These are phyloP conservation scores for Aspidiotus rigidus DNA, from an alignment of 2,888 invertebrate genomes.

Conservation along the genomic window DNA sequence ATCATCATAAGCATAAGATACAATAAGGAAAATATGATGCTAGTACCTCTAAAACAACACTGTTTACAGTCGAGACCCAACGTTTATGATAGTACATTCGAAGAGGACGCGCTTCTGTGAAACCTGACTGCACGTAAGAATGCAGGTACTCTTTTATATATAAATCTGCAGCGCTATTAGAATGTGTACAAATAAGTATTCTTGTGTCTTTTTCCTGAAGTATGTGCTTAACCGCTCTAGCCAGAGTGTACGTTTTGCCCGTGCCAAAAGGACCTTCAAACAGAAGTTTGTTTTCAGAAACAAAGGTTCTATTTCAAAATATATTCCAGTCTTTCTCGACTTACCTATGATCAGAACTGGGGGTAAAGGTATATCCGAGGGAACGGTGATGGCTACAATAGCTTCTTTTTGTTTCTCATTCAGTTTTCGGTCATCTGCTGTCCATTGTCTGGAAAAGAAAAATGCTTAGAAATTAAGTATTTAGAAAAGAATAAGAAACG, in stretches of 20 bases:
- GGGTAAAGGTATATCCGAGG: slow-evolving; percentile 53
- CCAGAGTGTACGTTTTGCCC: slow-evolving; percentile 75
- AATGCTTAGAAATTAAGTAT: background rate
- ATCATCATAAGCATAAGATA: background rate
- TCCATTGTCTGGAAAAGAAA: slow-evolving; percentile 49
- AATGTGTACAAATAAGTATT: slow-evolving; percentile 75
- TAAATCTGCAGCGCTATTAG: slow-evolving; percentile 76
- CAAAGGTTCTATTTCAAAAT: background rate
- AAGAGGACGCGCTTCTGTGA: slow-evolving; percentile 58
- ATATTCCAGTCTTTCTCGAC: background rate
- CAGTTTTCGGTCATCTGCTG: slow-evolving; percentile 43
- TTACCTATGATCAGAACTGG: slow-evolving; percentile 60
- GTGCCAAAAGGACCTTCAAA: slow-evolving; percentile 66
- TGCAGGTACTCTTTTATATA: slow-evolving; percentile 77
- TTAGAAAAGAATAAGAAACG: background rate
- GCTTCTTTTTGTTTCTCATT: slow-evolving; percentile 73
- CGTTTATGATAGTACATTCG: slow-evolving; percentile 71
- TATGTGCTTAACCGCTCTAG: slow-evolving; percentile 61
- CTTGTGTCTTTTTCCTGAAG: slow-evolving; percentile 55
- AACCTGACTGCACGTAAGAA: slow-evolving; percentile 59
- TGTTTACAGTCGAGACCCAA: slow-evolving; percentile 67
- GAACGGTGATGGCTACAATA: slow-evolving; percentile 63
- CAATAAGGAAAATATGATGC: background rate
- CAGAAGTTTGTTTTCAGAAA: background rate
- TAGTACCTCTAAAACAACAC: slow-evolving; percentile 54